phyloP scores from a whole-genome alignment of 2,113 vertebrate species.

The Motacilla tschutschensis region DNA sequence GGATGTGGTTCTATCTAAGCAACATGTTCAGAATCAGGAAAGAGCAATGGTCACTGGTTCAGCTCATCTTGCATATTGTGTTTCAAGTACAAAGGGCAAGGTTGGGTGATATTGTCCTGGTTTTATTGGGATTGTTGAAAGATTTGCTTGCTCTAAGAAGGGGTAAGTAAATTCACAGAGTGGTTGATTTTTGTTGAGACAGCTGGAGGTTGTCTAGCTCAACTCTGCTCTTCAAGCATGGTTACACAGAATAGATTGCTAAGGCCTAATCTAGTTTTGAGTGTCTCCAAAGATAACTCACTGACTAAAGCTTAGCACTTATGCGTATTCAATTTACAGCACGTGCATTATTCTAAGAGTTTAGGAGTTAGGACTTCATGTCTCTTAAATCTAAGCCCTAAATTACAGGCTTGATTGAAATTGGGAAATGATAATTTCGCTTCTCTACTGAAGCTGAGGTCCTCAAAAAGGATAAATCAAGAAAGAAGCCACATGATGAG shows the following conservation, averaged over 20 bases:
- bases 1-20: not conserved
- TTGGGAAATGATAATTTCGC: not conserved
- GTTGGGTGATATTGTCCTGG: rapidly evolving
- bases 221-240: not conserved
- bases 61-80: not conserved
- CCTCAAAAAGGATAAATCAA: not conserved
- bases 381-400: not conserved
- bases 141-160: not conserved
- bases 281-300: not conserved
- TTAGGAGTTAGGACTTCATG: not conserved
- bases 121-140: not conserved
- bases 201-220: not conserved
- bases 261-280: not conserved
- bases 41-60: not conserved
- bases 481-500: not conserved
- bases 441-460: not conserved
- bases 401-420: not conserved
- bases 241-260: not conserved
- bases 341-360: not conserved
- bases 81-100: not conserved
- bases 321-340: not conserved
- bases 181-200: not conserved
- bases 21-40: not conserved
- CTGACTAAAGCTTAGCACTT: not conserved
- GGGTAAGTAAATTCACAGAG: not conserved